A percentile compares a stretch with the other conserved stretches of the same genome.
Evolutionary conservation across 53 echinoderm and acorn worm genomes (phyloP).

Genomic region (Glandiceps talaboti): DNA sequence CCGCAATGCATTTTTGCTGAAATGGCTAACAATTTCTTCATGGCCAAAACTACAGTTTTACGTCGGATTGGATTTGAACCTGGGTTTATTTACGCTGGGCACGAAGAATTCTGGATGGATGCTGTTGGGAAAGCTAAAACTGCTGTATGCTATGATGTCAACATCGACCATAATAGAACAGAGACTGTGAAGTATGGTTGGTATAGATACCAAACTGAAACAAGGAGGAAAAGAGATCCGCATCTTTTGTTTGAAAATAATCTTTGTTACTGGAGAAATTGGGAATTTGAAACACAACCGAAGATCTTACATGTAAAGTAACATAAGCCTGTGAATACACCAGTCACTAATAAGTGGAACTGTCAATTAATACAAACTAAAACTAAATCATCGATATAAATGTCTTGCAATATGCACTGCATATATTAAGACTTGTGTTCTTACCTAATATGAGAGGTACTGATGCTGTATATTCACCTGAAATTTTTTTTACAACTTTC

Average conservation of each 20-base stretch:
- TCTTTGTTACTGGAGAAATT: not conserved
- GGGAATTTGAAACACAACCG: too few species aligned
- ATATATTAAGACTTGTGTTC: too few species aligned
- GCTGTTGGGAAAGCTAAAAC: not conserved
- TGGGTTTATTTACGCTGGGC: not conserved
- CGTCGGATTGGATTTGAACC: not conserved
- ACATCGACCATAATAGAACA: not conserved
- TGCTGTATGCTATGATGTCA: not conserved
- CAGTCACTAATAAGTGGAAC: too few species aligned
- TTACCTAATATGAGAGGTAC: too few species aligned
- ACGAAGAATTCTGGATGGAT: not conserved
- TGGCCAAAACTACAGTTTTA: not conserved
- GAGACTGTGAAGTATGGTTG: not conserved
- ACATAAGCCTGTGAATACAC: too few species aligned
- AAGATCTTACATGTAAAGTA: too few species aligned
- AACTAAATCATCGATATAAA: too few species aligned
- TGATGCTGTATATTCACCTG: too few species aligned
- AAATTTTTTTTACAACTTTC: too few species aligned
- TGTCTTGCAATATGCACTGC: too few species aligned
- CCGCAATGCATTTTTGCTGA: not conserved
- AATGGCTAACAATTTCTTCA: not conserved
- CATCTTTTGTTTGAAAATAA: not conserved
- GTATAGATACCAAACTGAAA: not conserved
- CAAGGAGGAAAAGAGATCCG: not conserved
- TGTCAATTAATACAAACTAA: too few species aligned